Base-by-base conservation (phyloP, 2,797 vertebrate genomes). In the Phrynocephalus guinanensis region DNA sequence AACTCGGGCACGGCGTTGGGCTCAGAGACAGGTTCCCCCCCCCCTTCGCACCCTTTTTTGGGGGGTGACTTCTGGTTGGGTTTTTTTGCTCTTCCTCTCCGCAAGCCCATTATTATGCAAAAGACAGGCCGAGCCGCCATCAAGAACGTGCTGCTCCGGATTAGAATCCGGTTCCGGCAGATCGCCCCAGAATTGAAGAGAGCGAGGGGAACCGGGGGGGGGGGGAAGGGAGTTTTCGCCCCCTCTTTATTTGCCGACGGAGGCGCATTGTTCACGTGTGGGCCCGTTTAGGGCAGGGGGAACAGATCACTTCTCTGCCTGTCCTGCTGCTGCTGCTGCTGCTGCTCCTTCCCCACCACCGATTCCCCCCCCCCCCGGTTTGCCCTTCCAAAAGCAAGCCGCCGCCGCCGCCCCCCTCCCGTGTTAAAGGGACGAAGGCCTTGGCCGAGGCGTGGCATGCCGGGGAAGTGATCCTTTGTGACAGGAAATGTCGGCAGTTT, bases 381-480 rank as follows among this genome's bases (percentile, higher is more conserved):
- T 67, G 48, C 81, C 78, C 72, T 87, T 63, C 63, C 18, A 85
- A 76, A 72, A 33, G 22, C 38, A 76, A n/a, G 44, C 38, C 38
- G 38, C 38, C 5, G 38, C 3, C 38, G 0, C 71, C 3, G 9
- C 3, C 68, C 48, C 60, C 80, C 15, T 18, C 50, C 16, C 15
- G 44, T 33, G 16, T 68, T 73, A 77, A 28, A 87, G 86, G 26
- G 56, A 83, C 30, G 5, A 15, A 50, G 76, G 86, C 83, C 79
- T 76, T 3, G 44, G 50, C 38, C 16, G 67, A 82, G 83, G 79
- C 44, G 86, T 85, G 72, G 83, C 79, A 44, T 82, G 52, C 22
- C 13, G 10, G 73, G 83, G 80, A 87, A 85, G 84, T 85, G 60
- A 70, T 80, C 77, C 83, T 71, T 77, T 50, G 67, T 78, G 79